Evolutionary conservation across 2,888 invertebrate species (phyloP).

Genomic region (Agrochola macilenta): DNA sequence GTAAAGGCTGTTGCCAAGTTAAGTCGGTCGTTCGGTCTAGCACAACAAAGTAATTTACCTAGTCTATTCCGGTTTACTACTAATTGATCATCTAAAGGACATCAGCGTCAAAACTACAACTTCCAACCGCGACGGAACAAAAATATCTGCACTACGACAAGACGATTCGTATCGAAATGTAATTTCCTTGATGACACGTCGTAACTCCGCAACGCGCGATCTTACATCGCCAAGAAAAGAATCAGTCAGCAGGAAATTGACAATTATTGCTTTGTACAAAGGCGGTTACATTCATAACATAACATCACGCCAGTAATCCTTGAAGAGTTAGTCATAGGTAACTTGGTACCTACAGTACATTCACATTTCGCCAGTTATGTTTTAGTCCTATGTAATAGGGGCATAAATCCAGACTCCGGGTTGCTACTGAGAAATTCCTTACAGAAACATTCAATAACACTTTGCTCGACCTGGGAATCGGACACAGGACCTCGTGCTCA

Average conservation of each 20-base stretch:
- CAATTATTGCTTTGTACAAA: not conserved
- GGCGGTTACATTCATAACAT: not conserved
- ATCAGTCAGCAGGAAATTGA: constrained; percentile 11
- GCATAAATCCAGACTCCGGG: not conserved
- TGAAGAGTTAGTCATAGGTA: not conserved
- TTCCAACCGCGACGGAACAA: not conserved
- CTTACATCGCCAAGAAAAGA: not conserved
- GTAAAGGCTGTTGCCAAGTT: not conserved
- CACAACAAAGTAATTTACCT: not conserved
- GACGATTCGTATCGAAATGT: constrained; percentile 18
- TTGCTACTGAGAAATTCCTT: not conserved
- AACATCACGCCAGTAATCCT: not conserved
- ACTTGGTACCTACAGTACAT: too few relatives aligned
- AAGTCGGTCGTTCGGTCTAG: not conserved
- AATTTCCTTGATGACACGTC: constrained; percentile 41
- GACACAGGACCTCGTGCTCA: not conserved
- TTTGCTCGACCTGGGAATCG: not conserved
- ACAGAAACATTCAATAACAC: not conserved
- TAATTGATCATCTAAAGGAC: not conserved
- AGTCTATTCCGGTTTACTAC: not conserved
- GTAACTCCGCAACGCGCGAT: not conserved
- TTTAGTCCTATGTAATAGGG: not conserved
- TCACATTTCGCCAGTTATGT: not conserved
- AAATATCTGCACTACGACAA: constrained; percentile 6
- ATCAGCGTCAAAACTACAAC: not conserved